phyloP scores from a whole-genome alignment of 1,140 invertebrate genomes.

The Eufriesea mexicana region DNA sequence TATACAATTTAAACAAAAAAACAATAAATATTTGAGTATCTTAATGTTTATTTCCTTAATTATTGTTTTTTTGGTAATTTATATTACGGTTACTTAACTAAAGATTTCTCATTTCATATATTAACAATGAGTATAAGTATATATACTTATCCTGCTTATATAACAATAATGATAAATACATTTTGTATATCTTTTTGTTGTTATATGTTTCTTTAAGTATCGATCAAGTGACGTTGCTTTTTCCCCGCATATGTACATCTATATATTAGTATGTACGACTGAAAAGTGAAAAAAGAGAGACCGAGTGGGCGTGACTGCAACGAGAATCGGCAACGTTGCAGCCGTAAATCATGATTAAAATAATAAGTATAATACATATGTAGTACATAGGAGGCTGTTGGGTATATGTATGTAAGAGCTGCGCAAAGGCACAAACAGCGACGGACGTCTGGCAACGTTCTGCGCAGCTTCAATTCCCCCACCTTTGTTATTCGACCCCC shows the following conservation, averaged over 20 bases:
- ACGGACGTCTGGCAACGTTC: slow-evolving; percentile 64
- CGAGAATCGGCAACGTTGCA: slow-evolving; percentile 77
- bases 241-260: slow-evolving; percentile 38
- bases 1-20: neutral
- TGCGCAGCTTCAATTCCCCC: slow-evolving; percentile 78
- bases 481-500: slow-evolving; percentile 61
- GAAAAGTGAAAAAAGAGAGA: slow-evolving; percentile 65
- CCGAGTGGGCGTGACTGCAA: slow-evolving; percentile 75
- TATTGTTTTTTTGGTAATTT: neutral
- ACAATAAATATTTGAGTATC: neutral
- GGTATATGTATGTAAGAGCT: slow-evolving; percentile 67
- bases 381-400: slow-evolving; percentile 72
- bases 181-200: slow-evolving; percentile 54
- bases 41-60: neutral
- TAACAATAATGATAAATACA: slow-evolving; percentile 14
- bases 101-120: neutral
- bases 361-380: slow-evolving; percentile 81
- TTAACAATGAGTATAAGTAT: neutral
- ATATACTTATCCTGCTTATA: neutral
- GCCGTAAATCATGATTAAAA: slow-evolving; percentile 82
- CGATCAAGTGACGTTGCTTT: slow-evolving; percentile 67
- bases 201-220: slow-evolving; percentile 65
- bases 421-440: slow-evolving; percentile 67
- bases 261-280: slow-evolving; percentile 59
- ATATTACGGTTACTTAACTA: neutral